Base-by-base conservation (phyloP, 2,888 invertebrate species). In the Charanyca ferruginea region DNA sequence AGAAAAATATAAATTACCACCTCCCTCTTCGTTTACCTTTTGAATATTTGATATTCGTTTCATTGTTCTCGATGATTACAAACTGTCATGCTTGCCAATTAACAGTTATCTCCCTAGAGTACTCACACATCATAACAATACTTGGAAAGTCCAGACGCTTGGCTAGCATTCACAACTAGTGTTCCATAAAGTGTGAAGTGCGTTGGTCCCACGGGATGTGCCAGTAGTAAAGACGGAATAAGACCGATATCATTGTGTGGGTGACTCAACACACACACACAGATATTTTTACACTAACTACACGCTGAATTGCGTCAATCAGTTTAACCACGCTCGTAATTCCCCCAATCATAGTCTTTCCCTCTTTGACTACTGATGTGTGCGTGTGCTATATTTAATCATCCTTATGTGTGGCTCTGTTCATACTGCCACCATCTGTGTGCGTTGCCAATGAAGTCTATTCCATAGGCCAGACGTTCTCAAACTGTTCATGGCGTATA, bases 371-470 rank as follows among this genome's bases (percentile, higher is more conserved):
- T 74, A 48, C 73, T 64, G 65, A 59, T 88, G 94, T 93, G 89
- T 89, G 92, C 23, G 93, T 92, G 93, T 79, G 89, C 93, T 94
- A 95, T 94, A 94, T 94, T 93, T 94, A 93, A 92, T 91, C 91
- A 88, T 87, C 89, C 83, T 83, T 90, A 89, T 90, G 90, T 91
- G 93, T 89, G 91, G 86, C 87, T 88, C 88, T 86, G 85, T 87
- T 86, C 92, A 93, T 90, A 85, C 88, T 87, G 91, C 82, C 83
- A 81, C 90, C 92, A 93, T 94, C 94, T 94, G 94, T 92, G 93
- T 81, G 82, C 84, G 93, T 91, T 91, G 89, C 94, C 93, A 93
- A 93, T 94, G 93, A 91, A 92, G 91, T 92, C 91, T 92, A 92
- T 92, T 89, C 91, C 91, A 88, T 87, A 80, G 71, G 80, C 53